These are phyloP conservation scores for Ptychobarbus kaznakovi DNA, from an alignment of 2,797 vertebrate species.

Conservation along the genomic window DNA sequence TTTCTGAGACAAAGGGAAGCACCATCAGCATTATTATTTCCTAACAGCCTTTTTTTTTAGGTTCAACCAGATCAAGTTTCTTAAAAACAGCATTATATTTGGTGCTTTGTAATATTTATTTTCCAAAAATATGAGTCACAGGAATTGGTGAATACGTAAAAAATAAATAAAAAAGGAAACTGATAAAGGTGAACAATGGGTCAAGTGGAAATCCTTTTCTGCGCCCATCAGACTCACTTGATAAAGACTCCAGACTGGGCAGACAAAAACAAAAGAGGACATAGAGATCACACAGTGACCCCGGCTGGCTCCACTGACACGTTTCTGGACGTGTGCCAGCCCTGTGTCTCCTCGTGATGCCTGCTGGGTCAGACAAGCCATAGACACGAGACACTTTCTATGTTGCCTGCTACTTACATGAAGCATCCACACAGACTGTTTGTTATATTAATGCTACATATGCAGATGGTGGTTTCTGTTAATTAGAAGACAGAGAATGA, in stretches of 20 bases:
- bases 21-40: neutral
- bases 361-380: slow-evolving; percentile 24
- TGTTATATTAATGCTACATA: neutral
- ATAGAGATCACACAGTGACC: slow-evolving; percentile 64
- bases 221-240: slow-evolving; percentile 1
- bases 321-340: slow-evolving; percentile 62
- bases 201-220: slow-evolving; percentile 1
- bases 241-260: slow-evolving; percentile 56
- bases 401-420: slow-evolving; percentile 1
- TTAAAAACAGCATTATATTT: neutral
- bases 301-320: slow-evolving; percentile 38
- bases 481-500: slow-evolving; percentile 68
- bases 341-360: slow-evolving; percentile 39
- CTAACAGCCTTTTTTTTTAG: neutral
- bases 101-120: neutral
- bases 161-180: neutral
- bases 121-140: neutral
- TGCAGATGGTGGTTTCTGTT: slow-evolving; percentile 54
- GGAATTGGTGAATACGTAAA: neutral
- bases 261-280: slow-evolving; percentile 69
- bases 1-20: neutral
- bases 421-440: neutral
- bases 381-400: neutral
- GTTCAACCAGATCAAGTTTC: neutral
- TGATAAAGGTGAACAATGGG: slow-evolving; percentile 19